phyloP scores from a whole-genome alignment of 2,888 invertebrate species.

The Dryobota labecula region DNA sequence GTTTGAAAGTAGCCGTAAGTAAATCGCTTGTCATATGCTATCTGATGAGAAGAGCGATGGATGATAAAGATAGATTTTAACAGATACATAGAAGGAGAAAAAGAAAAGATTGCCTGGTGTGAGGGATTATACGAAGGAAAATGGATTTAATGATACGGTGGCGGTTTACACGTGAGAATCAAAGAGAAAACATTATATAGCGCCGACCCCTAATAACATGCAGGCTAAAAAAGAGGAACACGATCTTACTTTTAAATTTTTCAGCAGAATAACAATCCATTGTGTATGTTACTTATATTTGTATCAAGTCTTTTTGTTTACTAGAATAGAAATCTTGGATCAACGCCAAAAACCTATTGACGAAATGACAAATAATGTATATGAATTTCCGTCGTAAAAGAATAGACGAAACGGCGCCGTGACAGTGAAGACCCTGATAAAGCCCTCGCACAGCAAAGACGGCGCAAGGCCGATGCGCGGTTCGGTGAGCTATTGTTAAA shows the following conservation, averaged over 20 bases:
- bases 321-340: constrained; percentile 5
- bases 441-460: constrained; percentile 73
- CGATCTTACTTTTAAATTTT: not conserved
- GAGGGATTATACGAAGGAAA: not conserved
- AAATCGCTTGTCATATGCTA: not conserved
- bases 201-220: not conserved
- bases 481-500: constrained; percentile 77
- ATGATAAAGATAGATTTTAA: constrained; percentile 1
- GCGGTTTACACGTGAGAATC: not conserved
- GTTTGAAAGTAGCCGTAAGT: not conserved
- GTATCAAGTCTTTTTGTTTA: constrained; percentile 21
- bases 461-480: constrained; percentile 65
- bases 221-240: not conserved
- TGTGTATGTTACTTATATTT: not conserved
- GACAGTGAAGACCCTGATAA: constrained; percentile 76
- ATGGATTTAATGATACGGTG: not conserved
- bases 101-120: not conserved
- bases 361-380: constrained; percentile 15
- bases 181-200: not conserved
- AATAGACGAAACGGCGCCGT: constrained; percentile 48
- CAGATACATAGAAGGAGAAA: not conserved
- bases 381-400: constrained; percentile 33
- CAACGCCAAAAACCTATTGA: constrained; percentile 25
- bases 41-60: not conserved
- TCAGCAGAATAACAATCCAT: not conserved